Conservation (phyloP, 2,888 invertebrate genomes). For the Apocheima hispidaria region DNA sequence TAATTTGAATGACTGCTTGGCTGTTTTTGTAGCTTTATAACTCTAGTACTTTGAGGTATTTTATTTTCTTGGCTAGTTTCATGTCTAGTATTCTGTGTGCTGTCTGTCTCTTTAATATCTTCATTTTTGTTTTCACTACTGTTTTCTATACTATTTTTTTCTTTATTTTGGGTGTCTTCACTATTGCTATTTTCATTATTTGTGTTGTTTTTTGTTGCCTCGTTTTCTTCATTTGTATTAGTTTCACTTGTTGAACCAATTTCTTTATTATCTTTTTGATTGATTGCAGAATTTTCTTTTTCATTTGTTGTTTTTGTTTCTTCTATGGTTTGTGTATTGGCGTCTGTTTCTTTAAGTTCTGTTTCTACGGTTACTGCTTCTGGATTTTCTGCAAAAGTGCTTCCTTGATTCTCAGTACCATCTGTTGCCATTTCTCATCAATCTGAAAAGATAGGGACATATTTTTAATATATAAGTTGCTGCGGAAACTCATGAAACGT, state of each 20-base stretch:
- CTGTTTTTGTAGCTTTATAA: conserved; percentile 18
- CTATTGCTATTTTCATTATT: conserved; percentile 8
- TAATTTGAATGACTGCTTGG: conserved; percentile 59
- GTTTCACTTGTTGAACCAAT: conserved; percentile 22
- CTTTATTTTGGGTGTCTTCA: neutral
- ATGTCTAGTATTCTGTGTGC: conserved; percentile 1
- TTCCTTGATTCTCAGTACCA: conserved; percentile 19
- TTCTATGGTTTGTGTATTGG: neutral
- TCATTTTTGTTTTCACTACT: neutral
- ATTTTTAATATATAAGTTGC: neutral
- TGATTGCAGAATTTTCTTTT: conserved; percentile 20
- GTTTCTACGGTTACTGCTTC: conserved; percentile 3
- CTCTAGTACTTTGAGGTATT: conserved; percentile 6
- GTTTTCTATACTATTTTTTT: neutral
- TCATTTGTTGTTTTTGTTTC: conserved; percentile 21
- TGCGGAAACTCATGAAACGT: no score
- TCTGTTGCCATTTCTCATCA: conserved; percentile 34
- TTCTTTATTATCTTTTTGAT: conserved; percentile 23
- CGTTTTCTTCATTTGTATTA: conserved; percentile 18
- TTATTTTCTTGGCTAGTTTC: conserved; percentile 9
- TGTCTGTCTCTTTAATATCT: neutral
- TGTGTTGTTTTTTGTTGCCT: conserved; percentile 4
- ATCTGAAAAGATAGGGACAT: conserved; percentile 27
- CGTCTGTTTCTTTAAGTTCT: neutral
- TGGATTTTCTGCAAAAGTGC: conserved; percentile 18